Conservation (phyloP, 2,113 vertebrate species). For the Rhinogobius similis region DNA sequence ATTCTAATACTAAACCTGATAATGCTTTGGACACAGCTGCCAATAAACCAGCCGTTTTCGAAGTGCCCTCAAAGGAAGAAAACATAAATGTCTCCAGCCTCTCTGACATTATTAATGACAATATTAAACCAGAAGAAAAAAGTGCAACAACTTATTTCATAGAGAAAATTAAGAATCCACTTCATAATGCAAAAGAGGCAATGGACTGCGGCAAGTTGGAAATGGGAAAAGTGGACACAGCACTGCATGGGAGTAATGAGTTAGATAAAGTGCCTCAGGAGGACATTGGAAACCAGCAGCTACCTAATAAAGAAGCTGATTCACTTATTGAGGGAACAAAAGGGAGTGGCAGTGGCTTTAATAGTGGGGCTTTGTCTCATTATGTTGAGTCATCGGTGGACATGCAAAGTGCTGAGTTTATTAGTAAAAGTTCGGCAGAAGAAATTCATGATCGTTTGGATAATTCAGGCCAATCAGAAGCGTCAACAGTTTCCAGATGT, state of each 20-base stretch:
- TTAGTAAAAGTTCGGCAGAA: slow-evolving; percentile 29
- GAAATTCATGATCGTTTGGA: slow-evolving; percentile 43
- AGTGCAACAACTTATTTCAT: not conserved
- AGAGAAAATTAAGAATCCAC: slow-evolving; percentile 28
- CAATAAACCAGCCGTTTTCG: slow-evolving; percentile 27
- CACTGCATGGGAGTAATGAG: slow-evolving; percentile 28
- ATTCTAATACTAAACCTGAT: slow-evolving; percentile 15
- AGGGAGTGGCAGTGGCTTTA: slow-evolving; percentile 17
- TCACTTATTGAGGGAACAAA: slow-evolving; percentile 30
- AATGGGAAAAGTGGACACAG: slow-evolving; percentile 33
- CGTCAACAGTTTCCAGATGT: slow-evolving; percentile 37
- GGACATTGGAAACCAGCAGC: slow-evolving; percentile 36
- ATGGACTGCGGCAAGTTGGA: slow-evolving; percentile 18
- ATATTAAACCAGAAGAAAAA: slow-evolving; percentile 33
- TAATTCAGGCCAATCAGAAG: slow-evolving; percentile 43
- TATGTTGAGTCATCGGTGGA: slow-evolving; percentile 30
- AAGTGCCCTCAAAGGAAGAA: slow-evolving; percentile 43
- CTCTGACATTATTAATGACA: slow-evolving; percentile 10
- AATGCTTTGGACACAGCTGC: slow-evolving; percentile 15
- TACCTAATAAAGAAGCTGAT: slow-evolving; percentile 23
- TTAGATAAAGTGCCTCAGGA: slow-evolving; percentile 45
- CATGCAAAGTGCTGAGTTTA: slow-evolving; percentile 22
- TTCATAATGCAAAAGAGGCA: slow-evolving; percentile 50
- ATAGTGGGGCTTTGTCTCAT: slow-evolving; percentile 24
- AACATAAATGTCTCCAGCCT: slow-evolving; percentile 28